phyloP scores from a whole-genome alignment of 2,888 invertebrate species.

The Drosophila buzzatii region DNA sequence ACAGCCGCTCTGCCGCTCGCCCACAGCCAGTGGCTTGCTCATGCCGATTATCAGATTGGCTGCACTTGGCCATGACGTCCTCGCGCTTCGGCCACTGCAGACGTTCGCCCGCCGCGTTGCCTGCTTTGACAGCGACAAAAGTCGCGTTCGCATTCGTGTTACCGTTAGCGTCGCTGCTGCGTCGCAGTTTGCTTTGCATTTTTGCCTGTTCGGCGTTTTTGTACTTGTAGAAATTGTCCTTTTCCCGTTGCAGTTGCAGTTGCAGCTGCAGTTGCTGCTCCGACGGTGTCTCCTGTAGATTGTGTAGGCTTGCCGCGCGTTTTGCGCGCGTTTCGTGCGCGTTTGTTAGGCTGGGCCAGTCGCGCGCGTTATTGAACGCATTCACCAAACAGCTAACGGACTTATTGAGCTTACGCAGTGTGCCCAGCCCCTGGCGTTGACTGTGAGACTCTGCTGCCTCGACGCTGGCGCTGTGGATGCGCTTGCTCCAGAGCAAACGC shows the following conservation, averaged over 20 bases:
- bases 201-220: constrained; percentile 84
- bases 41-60: constrained; percentile 41
- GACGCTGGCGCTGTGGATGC: constrained; percentile 77
- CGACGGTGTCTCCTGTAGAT: constrained; percentile 62
- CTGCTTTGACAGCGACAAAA: constrained; percentile 64
- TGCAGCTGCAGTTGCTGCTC: constrained; percentile 44
- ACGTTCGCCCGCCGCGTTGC: constrained; percentile 65
- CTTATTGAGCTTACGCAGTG: constrained; percentile 74
- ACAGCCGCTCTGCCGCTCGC: constrained; percentile 2
- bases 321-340: constrained; percentile 64
- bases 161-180: constrained; percentile 44
- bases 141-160: constrained; percentile 22
- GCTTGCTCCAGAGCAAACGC: constrained; percentile 84
- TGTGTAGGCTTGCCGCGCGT: constrained; percentile 81
- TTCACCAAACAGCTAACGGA: constrained; percentile 81
- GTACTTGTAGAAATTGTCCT: constrained; percentile 85
- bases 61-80: constrained; percentile 57
- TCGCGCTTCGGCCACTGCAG: constrained; percentile 82
- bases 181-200: constrained; percentile 61
- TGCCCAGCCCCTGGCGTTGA: constrained; percentile 53
- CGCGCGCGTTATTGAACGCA: constrained; percentile 65
- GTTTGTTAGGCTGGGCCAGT: constrained; percentile 45
- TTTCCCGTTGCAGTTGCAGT: constrained; percentile 53
- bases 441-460: constrained; percentile 36
- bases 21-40: constrained; percentile 5